Base-by-base conservation (phyloP, 2,113 vertebrate species). In the Callocephalon fimbriatum region DNA sequence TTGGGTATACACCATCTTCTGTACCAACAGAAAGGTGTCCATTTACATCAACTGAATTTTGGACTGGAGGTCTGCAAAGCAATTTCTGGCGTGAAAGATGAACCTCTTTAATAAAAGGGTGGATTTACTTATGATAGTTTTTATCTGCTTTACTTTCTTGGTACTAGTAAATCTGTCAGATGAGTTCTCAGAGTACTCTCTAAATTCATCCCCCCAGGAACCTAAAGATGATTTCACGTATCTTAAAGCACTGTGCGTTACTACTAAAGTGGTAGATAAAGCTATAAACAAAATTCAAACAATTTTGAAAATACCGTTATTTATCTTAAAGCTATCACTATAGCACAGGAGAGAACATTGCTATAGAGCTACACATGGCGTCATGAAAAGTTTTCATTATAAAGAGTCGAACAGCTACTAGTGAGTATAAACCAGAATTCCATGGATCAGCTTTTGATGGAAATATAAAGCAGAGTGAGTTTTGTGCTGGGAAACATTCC, bases 271-370 rank as follows among this genome's bases (percentile, higher is more conserved):
- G 15, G 78, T 80, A 95, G 74, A 71, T 90, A 73, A 92, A 96
- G 51, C 80, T 62, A 84, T 65, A 88, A 92, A 93, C 48, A 91
- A 95, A 95, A 89, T 66, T 37, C 53, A 86, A 89, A 86, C 17
- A 0, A 91, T n/a, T 88, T 73, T 62, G 32, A 50, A 91, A 56
- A 45, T 79, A 56, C 4, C 3, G 1, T 78, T 78, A 54, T 79
- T 95, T 95, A 76, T 89, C 84, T 94, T 78, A 71, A 90, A 92
- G 32, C 61, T 95, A 81, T 85, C 68, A 51, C 15, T 76, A 20
- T 56, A 78, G 62, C 65, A 67, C 32, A 94, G 35, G 11, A 66
- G 32, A 70, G 25, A 25, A 61, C 10, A 35, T 35, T 86, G 71
- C 50, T 58, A 44, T 40, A 20, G 38, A 93, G 54, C 14, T 47